These are phyloP conservation scores for Tiaroga cobitis DNA, from an alignment of 2,797 vertebrate genomes.

Conservation along the genomic window DNA sequence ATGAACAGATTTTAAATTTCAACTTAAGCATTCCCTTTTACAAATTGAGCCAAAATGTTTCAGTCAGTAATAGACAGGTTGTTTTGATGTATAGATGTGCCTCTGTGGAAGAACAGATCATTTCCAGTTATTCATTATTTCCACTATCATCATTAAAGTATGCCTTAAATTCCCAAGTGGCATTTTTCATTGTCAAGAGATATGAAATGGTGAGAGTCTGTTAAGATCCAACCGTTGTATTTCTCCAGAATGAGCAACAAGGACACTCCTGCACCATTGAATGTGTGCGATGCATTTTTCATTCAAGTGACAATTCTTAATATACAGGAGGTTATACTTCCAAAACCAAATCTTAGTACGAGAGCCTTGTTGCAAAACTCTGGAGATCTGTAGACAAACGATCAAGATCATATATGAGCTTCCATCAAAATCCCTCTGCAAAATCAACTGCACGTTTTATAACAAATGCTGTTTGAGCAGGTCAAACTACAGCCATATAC, in stretches of 20 bases:
- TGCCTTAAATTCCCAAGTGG: background rate
- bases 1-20: background rate
- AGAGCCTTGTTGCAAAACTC: conserved; percentile 16
- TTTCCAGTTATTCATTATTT: background rate
- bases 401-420: conserved; percentile 17
- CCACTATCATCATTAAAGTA: background rate
- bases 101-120: conserved; percentile 43
- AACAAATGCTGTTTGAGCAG: background rate
- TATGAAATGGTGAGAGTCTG: conserved; percentile 7
- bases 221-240: background rate
- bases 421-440: conserved; percentile 31
- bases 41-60: background rate
- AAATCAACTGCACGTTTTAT: background rate
- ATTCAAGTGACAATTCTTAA: background rate
- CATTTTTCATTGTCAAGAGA: conserved; percentile 53
- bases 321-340: background rate
- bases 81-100: background rate
- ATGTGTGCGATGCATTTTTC: background rate
- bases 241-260: conserved; percentile 38
- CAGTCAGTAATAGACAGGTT: background rate
- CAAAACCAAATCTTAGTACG: background rate
- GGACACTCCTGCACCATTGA: background rate
- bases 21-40: background rate
- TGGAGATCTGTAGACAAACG: conserved; percentile 17
- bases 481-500: background rate